Conservation (phyloP, 2,113 vertebrate genomes). For the Lanius ludovicianus region DNA sequence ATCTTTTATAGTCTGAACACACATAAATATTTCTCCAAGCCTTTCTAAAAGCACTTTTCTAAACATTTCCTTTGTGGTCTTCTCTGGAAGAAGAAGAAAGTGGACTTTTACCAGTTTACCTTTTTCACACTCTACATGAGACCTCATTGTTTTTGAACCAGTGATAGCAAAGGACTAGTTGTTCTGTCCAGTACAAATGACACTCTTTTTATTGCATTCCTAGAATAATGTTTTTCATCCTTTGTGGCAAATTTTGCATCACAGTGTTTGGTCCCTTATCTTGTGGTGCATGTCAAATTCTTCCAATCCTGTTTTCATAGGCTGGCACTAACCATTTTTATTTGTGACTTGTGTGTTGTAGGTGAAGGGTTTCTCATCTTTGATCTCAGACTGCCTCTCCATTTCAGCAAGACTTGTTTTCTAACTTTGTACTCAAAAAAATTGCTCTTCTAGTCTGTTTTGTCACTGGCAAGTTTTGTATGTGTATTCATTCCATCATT, state of each 20-base stretch:
- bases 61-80: not conserved
- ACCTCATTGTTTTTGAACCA: not conserved
- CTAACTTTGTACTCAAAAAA: not conserved
- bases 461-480: not conserved
- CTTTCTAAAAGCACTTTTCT: not conserved
- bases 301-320: not conserved
- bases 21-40: not conserved
- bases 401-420: not conserved
- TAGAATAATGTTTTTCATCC: not conserved
- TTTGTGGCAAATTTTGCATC: not conserved
- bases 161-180: not conserved
- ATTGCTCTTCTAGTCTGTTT: not conserved
- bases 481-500: not conserved
- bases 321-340: not conserved
- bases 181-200: not conserved
- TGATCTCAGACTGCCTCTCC: not conserved
- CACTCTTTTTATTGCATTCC: not conserved
- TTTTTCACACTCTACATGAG: not conserved
- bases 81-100: not conserved
- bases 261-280: not conserved
- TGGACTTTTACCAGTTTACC: not conserved
- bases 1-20: not conserved
- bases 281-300: not conserved
- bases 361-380: not conserved
- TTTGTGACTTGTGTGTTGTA: not conserved